These are phyloP conservation scores for Andricus curvator DNA, from an alignment of 2,888 invertebrate genomes.

Conservation along the genomic window DNA sequence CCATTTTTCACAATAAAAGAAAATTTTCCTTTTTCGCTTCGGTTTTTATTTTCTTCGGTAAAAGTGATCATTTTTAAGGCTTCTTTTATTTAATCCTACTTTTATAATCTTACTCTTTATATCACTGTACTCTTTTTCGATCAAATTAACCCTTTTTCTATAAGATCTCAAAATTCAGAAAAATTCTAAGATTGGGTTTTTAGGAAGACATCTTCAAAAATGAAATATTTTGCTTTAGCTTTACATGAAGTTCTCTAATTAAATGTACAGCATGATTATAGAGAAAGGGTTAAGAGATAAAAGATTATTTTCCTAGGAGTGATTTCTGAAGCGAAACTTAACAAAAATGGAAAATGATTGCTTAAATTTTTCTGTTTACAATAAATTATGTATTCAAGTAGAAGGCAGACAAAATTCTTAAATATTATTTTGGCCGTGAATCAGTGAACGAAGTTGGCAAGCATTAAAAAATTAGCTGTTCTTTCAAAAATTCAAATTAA, in stretches of 20 bases:
- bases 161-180: background rate
- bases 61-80: conserved; percentile 20
- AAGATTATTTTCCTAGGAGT: background rate
- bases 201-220: conserved; percentile 24
- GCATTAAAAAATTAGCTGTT: no score
- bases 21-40: background rate
- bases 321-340: background rate
- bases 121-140: background rate
- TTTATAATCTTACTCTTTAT: background rate
- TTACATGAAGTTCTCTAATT: background rate
- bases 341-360: background rate
- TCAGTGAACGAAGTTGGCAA: background rate
- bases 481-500: no score
- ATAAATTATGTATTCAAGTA: background rate
- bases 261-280: background rate
- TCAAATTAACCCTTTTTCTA: conserved; percentile 25
- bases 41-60: background rate
- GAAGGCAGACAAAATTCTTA: background rate
- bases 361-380: background rate
- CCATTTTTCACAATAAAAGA: background rate
- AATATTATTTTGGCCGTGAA: background rate
- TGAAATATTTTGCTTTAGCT: background rate
- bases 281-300: background rate
- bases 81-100: background rate
- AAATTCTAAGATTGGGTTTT: background rate